Evolutionary conservation across 2,113 vertebrate genomes (phyloP).

Genomic region (Balaenoptera acutorostrata): DNA sequence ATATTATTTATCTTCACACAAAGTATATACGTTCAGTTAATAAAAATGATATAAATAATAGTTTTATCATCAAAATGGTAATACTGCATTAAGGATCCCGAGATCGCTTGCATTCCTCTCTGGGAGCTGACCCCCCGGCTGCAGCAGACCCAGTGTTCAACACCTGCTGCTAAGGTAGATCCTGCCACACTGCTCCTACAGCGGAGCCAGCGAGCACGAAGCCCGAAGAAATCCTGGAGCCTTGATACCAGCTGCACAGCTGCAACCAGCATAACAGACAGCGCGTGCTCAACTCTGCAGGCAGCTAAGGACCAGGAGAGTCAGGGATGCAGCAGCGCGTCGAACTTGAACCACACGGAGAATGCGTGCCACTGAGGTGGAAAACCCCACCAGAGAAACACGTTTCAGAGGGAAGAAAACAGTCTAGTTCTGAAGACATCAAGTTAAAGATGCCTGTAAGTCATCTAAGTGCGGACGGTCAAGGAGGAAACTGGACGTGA

Average conservation of each 20-base stretch:
- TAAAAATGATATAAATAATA: too few relatives aligned
- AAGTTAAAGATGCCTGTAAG: neutral
- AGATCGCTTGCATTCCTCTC: neutral
- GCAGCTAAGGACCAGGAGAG: neutral
- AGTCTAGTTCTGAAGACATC: neutral
- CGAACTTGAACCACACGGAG: neutral
- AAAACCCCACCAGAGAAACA: neutral
- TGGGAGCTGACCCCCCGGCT: neutral
- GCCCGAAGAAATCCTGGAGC: neutral
- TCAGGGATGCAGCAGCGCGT: accelerated
- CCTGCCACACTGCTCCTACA: neutral
- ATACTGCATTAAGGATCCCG: neutral
- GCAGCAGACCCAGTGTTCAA: accelerated
- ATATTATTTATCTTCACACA: too few relatives aligned
- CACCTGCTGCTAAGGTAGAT: neutral
- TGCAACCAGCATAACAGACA: too few relatives aligned
- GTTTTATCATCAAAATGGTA: too few relatives aligned
- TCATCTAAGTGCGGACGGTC: neutral
- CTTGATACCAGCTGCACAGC: neutral
- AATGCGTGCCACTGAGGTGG: neutral
- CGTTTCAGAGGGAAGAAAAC: neutral
- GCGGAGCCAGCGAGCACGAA: neutral
- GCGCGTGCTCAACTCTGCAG: neutral
- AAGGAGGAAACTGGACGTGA: neutral
- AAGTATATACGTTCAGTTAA: too few relatives aligned